These are phyloP conservation scores for Trissolcus brochymenae DNA, from an alignment of 2,888 invertebrate genomes.

Conservation along the genomic window DNA sequence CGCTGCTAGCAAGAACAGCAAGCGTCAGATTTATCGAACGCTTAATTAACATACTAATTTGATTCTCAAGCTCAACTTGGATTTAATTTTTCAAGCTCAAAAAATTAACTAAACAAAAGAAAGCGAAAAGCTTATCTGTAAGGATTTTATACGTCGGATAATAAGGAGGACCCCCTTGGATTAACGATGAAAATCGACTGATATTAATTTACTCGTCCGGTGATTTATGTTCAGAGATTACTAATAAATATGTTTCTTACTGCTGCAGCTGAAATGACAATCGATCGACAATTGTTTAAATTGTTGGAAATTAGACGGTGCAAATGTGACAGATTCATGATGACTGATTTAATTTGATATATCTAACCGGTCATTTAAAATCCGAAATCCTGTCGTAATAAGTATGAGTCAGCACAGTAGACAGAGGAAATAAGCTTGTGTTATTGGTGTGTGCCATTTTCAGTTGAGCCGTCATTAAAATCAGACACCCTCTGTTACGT, in stretches of 20 bases:
- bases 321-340: conserved; percentile 23
- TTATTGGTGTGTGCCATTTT: conserved; percentile 68
- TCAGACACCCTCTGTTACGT: conserved; percentile 67
- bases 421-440: conserved; percentile 64
- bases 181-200: neutral
- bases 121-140: neutral
- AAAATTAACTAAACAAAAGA: conserved; percentile 22
- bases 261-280: no score
- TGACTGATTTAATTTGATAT: conserved; percentile 31
- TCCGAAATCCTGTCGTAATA: conserved; percentile 20
- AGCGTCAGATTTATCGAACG: conserved; percentile 66
- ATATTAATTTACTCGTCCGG: neutral
- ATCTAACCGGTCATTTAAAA: conserved; percentile 18
- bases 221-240: neutral
- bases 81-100: conserved; percentile 59
- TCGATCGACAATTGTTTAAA: neutral
- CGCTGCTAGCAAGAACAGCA: conserved; percentile 59
- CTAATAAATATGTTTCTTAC: no score
- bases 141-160: neutral
- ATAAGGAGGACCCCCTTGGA: no score
- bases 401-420: conserved; percentile 58
- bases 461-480: conserved; percentile 69
- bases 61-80: conserved; percentile 59
- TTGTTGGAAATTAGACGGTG: conserved; percentile 6
- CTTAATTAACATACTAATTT: conserved; percentile 68